phyloP scores from a whole-genome alignment of 92 coral and sea anemone species.

The Palythoa caribaeorum region DNA sequence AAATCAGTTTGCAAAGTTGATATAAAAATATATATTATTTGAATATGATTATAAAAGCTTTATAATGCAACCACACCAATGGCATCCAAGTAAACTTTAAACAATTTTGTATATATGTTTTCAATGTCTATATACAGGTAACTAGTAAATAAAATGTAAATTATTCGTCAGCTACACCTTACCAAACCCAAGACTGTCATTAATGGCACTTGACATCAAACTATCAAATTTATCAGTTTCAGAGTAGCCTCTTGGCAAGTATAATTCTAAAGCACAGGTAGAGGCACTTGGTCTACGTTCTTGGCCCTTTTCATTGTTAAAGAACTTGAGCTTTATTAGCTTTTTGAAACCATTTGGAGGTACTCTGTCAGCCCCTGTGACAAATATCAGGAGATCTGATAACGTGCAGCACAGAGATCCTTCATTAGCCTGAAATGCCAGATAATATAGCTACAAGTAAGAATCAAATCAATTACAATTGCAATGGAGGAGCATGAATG shows the following conservation, averaged over 20 bases:
- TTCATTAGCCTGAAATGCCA: conserved; percentile 38
- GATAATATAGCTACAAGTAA: neutral
- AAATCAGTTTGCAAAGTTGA: neutral
- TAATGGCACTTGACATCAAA: conserved; percentile 16
- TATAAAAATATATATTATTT: no score
- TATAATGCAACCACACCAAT: neutral
- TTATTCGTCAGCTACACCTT: neutral
- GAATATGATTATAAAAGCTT: neutral
- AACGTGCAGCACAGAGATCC: conserved; percentile 43
- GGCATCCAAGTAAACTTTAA: neutral
- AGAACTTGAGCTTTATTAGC: conserved; percentile 20
- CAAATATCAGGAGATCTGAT: conserved; percentile 28
- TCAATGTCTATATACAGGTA: neutral
- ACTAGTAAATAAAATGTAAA: neutral
- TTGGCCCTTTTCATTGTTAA: conserved; percentile 21
- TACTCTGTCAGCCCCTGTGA: conserved; percentile 29
- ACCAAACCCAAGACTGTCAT: conserved; percentile 36
- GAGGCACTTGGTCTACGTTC: conserved; percentile 39
- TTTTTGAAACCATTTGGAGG: conserved; percentile 30
- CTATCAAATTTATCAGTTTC: conserved; percentile 17
- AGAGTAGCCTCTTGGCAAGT: conserved; percentile 44
- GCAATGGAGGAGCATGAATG: neutral
- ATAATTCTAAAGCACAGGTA: conserved; percentile 43
- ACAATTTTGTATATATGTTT: neutral
- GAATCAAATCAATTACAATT: neutral